phyloP scores from a whole-genome alignment of 2,113 vertebrate species.

The Amphiprion ocellaris region DNA sequence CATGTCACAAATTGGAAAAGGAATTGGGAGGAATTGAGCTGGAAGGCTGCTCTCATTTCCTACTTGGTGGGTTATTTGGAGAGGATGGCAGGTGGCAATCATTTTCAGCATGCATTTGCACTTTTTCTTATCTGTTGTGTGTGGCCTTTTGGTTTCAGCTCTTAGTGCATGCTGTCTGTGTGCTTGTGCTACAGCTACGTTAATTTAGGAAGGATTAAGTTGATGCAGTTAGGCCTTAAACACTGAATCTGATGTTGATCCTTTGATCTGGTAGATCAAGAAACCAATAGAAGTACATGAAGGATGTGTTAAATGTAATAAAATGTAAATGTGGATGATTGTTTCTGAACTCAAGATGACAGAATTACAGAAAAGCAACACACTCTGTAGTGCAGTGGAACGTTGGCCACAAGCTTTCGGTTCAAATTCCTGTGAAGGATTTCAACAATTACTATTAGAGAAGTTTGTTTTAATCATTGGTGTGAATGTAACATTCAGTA shows the following conservation, averaged over 20 bases:
- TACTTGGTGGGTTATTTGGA: conserved; percentile 22
- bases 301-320: background rate
- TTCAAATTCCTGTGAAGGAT: conserved; percentile 1
- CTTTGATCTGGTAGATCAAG: conserved; percentile 1
- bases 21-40: conserved; percentile 23
- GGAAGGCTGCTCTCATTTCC: conserved; percentile 39
- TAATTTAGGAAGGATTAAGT: conserved; percentile 23
- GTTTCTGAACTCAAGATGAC: background rate
- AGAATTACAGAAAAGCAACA: conserved; percentile 6
- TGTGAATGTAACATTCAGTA: conserved; percentile 46
- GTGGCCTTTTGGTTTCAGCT: conserved; percentile 68
- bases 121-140: conserved; percentile 67
- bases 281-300: background rate
- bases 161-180: conserved; percentile 71
- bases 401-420: conserved; percentile 15
- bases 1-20: conserved; percentile 47
- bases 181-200: conserved; percentile 31
- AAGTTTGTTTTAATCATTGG: conserved; percentile 2
- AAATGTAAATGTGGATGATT: background rate
- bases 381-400: background rate
- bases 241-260: conserved; percentile 26
- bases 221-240: conserved; percentile 47
- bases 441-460: background rate
- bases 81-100: conserved; percentile 67
- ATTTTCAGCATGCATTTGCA: conserved; percentile 74